Evolutionary conservation across 1,140 invertebrate species (phyloP).

Genomic region (Sesamia nonagrioides): DNA sequence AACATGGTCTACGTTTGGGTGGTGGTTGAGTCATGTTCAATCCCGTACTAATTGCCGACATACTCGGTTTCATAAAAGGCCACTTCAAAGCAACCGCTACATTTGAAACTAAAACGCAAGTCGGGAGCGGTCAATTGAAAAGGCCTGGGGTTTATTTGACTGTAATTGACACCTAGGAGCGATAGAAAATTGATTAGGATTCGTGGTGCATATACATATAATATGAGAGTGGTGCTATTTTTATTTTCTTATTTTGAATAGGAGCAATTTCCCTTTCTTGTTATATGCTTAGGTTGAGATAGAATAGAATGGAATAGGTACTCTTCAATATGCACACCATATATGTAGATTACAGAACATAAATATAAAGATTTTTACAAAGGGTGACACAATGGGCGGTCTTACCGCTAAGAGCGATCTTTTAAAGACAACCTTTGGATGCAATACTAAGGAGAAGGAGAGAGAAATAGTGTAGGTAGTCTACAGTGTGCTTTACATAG

Average conservation of each 20-base stretch:
- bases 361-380: too few relatives aligned
- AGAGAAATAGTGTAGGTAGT: too few relatives aligned
- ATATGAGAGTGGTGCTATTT: background rate
- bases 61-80: constrained; percentile 12
- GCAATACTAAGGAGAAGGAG: too few relatives aligned
- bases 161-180: constrained; percentile 33
- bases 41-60: constrained; percentile 31
- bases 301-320: too few relatives aligned
- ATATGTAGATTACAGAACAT: too few relatives aligned
- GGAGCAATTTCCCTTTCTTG: too few relatives aligned
- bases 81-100: constrained; percentile 44
- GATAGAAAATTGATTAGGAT: background rate
- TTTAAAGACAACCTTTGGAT: too few relatives aligned
- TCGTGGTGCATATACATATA: background rate
- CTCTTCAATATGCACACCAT: too few relatives aligned
- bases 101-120: constrained; percentile 10
- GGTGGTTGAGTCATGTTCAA: constrained; percentile 30
- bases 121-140: constrained; percentile 23
- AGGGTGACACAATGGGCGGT: too few relatives aligned
- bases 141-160: background rate
- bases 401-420: too few relatives aligned
- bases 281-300: too few relatives aligned
- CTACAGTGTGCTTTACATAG: too few relatives aligned
- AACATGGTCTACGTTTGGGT: constrained; percentile 5
- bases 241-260: background rate